Percentiles rank a stretch among this genome's conserved stretches.
Evolutionary conservation across 2,113 vertebrate species (phyloP).

Genomic region (Prolemur simus): DNA sequence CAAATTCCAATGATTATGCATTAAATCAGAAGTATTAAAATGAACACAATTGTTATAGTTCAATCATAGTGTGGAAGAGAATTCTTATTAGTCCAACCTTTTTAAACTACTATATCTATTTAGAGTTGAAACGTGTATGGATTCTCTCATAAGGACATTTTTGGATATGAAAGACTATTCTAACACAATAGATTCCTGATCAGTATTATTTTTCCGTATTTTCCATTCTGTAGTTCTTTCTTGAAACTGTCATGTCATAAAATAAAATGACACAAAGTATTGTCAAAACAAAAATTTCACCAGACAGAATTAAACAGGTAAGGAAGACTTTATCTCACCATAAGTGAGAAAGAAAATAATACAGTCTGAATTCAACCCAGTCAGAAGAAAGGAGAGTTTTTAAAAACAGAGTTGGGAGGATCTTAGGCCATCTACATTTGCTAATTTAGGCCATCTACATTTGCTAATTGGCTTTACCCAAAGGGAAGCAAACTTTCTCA

Average conservation of each 20-base stretch:
- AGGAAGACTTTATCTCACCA: background rate
- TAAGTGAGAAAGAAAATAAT: background rate
- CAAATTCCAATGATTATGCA: background rate
- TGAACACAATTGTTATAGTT: background rate
- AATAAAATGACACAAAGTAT: background rate
- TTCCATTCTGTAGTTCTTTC: background rate
- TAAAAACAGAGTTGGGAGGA: background rate
- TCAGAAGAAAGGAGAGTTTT: background rate
- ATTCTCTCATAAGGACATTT: background rate
- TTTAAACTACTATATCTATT: background rate
- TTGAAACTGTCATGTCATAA: background rate
- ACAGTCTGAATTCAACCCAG: background rate
- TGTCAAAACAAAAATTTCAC: background rate
- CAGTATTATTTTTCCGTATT: background rate
- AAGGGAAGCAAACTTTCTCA: background rate
- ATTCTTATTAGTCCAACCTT: background rate
- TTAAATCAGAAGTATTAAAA: conserved; percentile 47
- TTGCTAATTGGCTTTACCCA: background rate
- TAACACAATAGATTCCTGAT: background rate
- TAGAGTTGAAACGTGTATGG: background rate
- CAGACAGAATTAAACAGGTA: background rate
- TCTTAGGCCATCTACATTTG: no score
- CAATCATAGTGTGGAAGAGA: background rate
- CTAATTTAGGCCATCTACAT: no score
- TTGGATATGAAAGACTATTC: background rate